Evolutionary conservation across 2,113 vertebrate genomes (phyloP).

Genomic region (Aphelocoma coerulescens): DNA sequence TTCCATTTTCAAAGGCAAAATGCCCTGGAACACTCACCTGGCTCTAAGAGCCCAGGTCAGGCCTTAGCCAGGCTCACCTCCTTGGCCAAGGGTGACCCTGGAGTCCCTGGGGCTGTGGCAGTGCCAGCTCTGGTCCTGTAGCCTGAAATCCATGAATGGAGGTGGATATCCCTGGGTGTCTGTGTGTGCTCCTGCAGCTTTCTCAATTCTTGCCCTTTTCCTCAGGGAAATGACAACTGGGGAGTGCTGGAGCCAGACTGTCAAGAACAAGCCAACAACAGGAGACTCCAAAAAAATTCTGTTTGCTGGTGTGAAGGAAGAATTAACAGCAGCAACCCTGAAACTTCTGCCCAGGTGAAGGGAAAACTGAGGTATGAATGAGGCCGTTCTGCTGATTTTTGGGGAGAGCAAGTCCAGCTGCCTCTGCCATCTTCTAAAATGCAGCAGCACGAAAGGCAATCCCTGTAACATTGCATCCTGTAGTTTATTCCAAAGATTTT

Average conservation of each 20-base stretch:
- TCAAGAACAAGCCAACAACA: background rate
- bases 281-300: background rate
- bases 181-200: background rate
- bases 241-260: background rate
- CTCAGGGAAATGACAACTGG: background rate
- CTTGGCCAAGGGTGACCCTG: accelerated
- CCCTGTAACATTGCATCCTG: accelerated
- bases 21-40: accelerated
- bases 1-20: background rate
- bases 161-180: background rate
- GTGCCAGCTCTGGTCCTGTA: background rate
- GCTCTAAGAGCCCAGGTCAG: background rate
- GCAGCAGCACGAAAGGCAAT: background rate
- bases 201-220: background rate
- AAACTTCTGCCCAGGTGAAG: background rate
- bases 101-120: background rate
- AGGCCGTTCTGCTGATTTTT: background rate
- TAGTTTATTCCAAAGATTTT: background rate
- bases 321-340: background rate
- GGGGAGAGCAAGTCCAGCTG: background rate
- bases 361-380: background rate
- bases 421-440: background rate
- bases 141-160: background rate
- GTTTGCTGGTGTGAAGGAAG: background rate
- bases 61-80: background rate